Conservation (phyloP, 35 echinoderm and acorn worm genomes). For the Strongylocentrotus purpuratus region DNA sequence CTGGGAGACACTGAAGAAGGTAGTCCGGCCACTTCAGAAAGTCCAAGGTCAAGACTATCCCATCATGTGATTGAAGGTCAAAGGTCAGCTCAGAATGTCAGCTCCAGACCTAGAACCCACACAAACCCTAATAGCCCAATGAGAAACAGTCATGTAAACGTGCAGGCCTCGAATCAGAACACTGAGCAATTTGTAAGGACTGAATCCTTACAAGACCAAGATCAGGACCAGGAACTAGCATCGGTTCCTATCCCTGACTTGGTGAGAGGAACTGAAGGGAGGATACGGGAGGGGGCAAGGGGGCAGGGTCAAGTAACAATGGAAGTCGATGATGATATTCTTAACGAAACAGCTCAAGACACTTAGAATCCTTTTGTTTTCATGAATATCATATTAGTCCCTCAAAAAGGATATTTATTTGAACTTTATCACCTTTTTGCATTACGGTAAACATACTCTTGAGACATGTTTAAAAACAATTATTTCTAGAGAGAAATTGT, state of each 20-base stretch:
- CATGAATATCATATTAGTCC: background rate
- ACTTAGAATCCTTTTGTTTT: background rate
- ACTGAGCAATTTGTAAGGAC: background rate
- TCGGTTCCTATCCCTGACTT: background rate
- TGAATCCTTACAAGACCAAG: background rate
- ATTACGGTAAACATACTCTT: no score
- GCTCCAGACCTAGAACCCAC: background rate
- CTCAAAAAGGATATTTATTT: background rate
- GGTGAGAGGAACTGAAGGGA: background rate
- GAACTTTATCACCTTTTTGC: background rate
- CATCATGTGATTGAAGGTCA: background rate
- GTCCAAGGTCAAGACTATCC: background rate
- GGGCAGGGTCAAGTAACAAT: background rate
- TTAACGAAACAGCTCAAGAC: background rate
- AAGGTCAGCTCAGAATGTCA: background rate
- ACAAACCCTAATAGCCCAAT: background rate
- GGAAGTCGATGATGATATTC: background rate
- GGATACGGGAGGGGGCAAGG: background rate
- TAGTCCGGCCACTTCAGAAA: background rate
- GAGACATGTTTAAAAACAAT: no score
- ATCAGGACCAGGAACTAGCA: background rate
- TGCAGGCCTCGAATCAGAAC: background rate
- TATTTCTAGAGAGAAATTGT: no score
- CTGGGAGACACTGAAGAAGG: background rate
- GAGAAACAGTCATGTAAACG: background rate